phyloP scores from a whole-genome alignment of 2,113 vertebrate species.

The Tamias sibiricus region DNA sequence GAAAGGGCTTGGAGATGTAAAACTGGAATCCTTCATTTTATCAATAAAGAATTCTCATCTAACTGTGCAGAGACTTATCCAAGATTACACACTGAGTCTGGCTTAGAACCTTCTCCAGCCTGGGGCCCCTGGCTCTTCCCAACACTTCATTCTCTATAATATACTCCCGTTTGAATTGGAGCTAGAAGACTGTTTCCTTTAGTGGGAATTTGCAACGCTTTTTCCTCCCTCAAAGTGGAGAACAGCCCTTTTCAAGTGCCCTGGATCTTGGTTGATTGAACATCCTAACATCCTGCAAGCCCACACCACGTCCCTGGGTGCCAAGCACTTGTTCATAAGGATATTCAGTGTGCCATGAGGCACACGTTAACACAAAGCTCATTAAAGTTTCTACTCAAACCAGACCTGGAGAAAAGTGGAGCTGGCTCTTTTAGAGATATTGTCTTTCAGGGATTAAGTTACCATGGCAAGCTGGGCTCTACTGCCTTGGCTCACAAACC shows the following conservation, averaged over 20 bases:
- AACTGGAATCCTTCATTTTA: neutral
- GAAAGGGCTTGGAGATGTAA: neutral
- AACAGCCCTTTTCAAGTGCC: neutral
- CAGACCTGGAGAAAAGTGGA: neutral
- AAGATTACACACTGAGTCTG: neutral
- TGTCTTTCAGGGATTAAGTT: constrained; percentile 11
- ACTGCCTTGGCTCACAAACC: neutral
- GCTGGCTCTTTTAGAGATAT: neutral
- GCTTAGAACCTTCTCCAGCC: neutral
- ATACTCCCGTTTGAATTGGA: neutral
- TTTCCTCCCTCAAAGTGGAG: neutral
- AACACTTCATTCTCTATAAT: neutral
- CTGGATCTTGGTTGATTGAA: neutral
- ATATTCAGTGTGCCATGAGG: neutral
- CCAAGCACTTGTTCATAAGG: neutral
- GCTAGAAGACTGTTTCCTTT: neutral
- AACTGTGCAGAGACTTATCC: neutral
- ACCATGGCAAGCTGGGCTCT: neutral
- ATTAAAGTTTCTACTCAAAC: neutral
- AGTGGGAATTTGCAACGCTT: neutral
- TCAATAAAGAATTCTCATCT: neutral
- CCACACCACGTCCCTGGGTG: neutral
- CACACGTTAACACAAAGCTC: neutral
- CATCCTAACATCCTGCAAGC: neutral
- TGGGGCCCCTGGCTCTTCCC: neutral